Conservation (phyloP, 2,888 invertebrate species). For the Trissonchulus latispiculum region DNA sequence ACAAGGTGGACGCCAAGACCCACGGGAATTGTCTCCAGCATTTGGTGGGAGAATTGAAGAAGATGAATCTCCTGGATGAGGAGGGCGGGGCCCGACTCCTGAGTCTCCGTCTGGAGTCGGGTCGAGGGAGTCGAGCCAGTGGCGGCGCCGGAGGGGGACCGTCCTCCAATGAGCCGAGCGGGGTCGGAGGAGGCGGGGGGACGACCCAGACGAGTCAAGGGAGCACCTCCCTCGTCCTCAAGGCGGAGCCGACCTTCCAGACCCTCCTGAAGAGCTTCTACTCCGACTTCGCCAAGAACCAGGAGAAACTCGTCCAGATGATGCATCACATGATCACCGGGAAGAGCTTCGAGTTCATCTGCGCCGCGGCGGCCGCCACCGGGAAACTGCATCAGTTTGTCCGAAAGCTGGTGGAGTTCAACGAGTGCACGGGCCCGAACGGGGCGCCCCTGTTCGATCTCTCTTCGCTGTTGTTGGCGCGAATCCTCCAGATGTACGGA, state of each 20-base stretch:
- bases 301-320: slow-evolving; percentile 22
- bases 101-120: not conserved
- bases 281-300: slow-evolving; percentile 23
- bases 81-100: not conserved
- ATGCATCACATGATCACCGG: slow-evolving; percentile 27
- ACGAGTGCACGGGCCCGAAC: not conserved
- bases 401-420: slow-evolving; percentile 20
- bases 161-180: no score
- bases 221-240: slow-evolving; percentile 14
- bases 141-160: no score
- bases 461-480: slow-evolving; percentile 24
- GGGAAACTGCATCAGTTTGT: slow-evolving; percentile 20
- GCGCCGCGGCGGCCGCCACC: slow-evolving; percentile 24
- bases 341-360: slow-evolving; percentile 26
- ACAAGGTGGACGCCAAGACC: not conserved
- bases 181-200: no score
- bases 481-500: slow-evolving; percentile 21
- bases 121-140: no score
- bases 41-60: slow-evolving; percentile 21
- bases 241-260: slow-evolving; percentile 21
- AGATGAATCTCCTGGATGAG: slow-evolving; percentile 10
- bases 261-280: slow-evolving; percentile 23
- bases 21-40: slow-evolving; percentile 19
- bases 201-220: slow-evolving; percentile 19
- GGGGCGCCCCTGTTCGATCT: slow-evolving; percentile 22